phyloP scores from a whole-genome alignment of 2,113 vertebrate species.

The Gymnogyps californianus region DNA sequence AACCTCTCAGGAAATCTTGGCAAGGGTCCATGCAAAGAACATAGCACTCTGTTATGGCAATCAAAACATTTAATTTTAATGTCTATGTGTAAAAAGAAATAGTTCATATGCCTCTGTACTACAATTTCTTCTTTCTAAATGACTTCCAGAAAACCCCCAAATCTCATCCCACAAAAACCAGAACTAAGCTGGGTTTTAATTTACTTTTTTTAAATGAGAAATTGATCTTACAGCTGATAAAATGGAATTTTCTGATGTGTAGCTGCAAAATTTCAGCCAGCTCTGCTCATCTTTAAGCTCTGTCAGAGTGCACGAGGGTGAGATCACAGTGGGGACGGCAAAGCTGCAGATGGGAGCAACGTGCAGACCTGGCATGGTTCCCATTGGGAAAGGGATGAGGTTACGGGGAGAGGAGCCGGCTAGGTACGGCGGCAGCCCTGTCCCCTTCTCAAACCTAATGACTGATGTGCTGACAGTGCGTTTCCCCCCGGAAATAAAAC shows the following conservation, averaged over 20 bases:
- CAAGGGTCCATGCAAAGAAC: background rate
- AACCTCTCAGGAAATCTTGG: background rate
- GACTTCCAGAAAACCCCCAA: background rate
- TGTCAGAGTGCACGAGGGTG: fast-evolving
- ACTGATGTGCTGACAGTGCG: fast-evolving
- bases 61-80: background rate
- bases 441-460: background rate
- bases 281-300: background rate
- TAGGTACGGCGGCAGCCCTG: background rate
- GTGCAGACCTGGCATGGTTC: fast-evolving
- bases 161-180: background rate
- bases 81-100: background rate
- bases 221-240: background rate
- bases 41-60: background rate
- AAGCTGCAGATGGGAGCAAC: background rate
- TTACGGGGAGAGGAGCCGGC: fast-evolving
- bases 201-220: background rate
- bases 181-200: background rate
- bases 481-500: background rate
- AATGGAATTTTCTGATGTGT: background rate
- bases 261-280: background rate
- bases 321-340: background rate
- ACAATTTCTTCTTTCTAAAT: background rate
- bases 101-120: background rate
- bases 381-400: background rate